Evolutionary conservation across 64 coral and sea anemone species (phyloP).

Genomic region (Stichodactyla mertensii): DNA sequence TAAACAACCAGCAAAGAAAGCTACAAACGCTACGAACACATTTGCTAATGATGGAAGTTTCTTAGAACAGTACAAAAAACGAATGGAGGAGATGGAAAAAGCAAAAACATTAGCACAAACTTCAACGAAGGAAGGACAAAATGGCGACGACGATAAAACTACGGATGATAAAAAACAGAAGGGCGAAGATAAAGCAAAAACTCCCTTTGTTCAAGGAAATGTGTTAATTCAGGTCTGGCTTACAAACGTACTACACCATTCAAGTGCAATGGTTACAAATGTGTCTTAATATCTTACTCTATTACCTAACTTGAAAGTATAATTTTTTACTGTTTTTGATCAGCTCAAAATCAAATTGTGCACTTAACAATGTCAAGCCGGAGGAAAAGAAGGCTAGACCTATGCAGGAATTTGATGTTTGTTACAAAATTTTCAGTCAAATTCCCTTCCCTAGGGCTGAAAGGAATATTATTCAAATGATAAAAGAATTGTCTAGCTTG

Average conservation of each 20-base stretch:
- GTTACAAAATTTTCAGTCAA: too few relatives aligned
- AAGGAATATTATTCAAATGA: too few relatives aligned
- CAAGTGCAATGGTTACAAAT: background rate
- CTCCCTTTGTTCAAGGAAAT: background rate
- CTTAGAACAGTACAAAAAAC: slow-evolving; percentile 28
- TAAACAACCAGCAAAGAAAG: background rate
- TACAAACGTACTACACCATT: background rate
- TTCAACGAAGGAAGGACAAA: background rate
- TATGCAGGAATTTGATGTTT: too few relatives aligned
- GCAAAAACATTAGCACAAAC: background rate
- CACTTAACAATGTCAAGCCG: too few relatives aligned
- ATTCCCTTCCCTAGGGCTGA: too few relatives aligned
- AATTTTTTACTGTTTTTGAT: too few relatives aligned
- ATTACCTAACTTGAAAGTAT: too few relatives aligned
- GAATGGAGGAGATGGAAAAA: slow-evolving; percentile 32
- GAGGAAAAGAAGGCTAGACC: too few relatives aligned
- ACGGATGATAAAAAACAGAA: background rate
- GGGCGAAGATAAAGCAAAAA: background rate
- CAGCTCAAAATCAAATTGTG: too few relatives aligned
- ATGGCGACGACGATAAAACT: background rate
- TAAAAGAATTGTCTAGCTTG: too few relatives aligned
- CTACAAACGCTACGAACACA: background rate
- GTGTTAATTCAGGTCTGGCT: slow-evolving; percentile 5
- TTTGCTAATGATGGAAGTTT: slow-evolving; percentile 41
- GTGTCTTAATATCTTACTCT: background rate